phyloP scores from a whole-genome alignment of 2,113 vertebrate genomes.

The Bujurquina vittata region DNA sequence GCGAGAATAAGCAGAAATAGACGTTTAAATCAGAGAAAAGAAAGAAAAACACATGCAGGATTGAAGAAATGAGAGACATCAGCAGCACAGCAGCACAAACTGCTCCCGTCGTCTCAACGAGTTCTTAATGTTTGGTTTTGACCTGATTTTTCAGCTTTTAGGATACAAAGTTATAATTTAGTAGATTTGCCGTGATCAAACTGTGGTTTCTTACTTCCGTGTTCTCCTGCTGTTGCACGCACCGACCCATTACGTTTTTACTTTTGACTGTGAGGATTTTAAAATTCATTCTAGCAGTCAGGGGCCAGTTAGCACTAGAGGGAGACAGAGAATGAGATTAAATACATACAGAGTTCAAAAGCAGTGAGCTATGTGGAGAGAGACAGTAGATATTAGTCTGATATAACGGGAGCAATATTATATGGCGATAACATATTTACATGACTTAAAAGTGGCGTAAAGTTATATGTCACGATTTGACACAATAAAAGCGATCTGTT shows the following conservation, averaged over 20 bases:
- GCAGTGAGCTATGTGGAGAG: neutral
- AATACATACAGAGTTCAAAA: neutral
- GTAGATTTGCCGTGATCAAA: neutral
- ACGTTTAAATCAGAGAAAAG: neutral
- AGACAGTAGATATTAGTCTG: neutral
- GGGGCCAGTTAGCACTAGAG: conserved; percentile 69
- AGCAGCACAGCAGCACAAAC: neutral
- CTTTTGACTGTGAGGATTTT: neutral
- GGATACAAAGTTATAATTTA: neutral
- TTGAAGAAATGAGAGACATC: neutral
- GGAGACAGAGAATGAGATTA: conserved; percentile 75
- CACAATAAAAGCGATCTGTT: neutral
- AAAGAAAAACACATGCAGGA: neutral
- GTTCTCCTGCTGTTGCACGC: neutral
- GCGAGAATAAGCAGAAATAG: neutral
- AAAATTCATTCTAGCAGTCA: neutral
- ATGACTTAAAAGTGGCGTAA: neutral
- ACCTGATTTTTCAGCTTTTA: neutral
- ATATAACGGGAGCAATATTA: neutral
- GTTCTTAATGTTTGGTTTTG: neutral
- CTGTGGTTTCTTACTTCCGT: neutral
- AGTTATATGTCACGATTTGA: neutral
- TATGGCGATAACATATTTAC: neutral
- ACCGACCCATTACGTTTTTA: neutral
- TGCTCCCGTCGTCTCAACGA: neutral